These are phyloP conservation scores for Isoperla grammatica DNA, from an alignment of 2,888 invertebrate species.

Conservation along the genomic window DNA sequence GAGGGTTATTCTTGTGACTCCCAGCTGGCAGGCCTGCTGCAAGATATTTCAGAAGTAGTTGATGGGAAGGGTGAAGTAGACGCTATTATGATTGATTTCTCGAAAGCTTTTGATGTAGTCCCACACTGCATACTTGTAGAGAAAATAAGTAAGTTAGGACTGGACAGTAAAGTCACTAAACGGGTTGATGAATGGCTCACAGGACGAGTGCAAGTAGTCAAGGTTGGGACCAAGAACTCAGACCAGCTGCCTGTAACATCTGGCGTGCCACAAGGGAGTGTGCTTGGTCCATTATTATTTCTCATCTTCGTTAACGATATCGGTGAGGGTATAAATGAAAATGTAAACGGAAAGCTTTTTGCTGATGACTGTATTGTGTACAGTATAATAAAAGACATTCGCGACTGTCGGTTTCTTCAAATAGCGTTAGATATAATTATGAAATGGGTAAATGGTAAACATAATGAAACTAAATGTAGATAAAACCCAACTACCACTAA, in stretches of 20 bases:
- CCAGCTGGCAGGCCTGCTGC: neutral
- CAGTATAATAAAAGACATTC: no score
- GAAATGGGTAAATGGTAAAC: no score
- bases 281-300: neutral
- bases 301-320: neutral
- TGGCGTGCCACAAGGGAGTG: neutral
- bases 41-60: neutral
- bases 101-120: constrained; percentile 3
- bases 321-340: no score
- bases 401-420: no score
- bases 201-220: neutral
- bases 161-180: neutral
- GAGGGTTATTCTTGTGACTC: neutral
- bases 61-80: neutral
- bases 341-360: no score
- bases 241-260: neutral
- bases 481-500: no score
- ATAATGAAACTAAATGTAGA: no score
- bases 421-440: no score
- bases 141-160: neutral
- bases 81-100: no score
- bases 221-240: neutral
- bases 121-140: neutral
- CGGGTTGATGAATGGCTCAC: neutral
- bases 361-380: no score